Conservation (phyloP, 2,888 invertebrate species). For the Melanchra persicariae region DNA sequence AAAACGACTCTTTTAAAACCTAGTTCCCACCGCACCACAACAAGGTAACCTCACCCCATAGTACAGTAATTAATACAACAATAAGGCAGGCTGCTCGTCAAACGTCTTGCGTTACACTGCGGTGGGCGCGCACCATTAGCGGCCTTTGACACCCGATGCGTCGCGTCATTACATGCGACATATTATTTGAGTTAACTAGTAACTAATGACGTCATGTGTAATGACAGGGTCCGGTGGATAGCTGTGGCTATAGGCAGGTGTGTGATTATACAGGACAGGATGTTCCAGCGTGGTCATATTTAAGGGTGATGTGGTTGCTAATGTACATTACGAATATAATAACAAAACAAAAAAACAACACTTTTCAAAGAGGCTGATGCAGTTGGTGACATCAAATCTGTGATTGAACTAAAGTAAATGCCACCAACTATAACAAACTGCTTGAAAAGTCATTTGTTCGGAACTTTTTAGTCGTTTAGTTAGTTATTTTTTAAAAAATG, state of each 20-base stretch:
- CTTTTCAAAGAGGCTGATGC: too few species aligned
- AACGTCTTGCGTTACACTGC: constrained; percentile 62
- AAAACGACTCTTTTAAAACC: background rate
- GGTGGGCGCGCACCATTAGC: constrained; percentile 66
- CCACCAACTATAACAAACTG: too few species aligned
- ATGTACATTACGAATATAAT: too few species aligned
- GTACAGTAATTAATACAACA: constrained; percentile 53
- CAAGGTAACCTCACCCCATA: constrained; percentile 9
- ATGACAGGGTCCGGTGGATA: background rate
- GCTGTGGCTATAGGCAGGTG: background rate
- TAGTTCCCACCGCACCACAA: background rate
- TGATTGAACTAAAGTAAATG: too few species aligned
- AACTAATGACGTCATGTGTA: constrained; percentile 37
- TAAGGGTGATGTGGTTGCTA: too few species aligned
- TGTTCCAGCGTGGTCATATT: too few species aligned
- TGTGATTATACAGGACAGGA: background rate
- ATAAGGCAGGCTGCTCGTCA: constrained; percentile 47
- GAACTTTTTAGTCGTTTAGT: too few species aligned
- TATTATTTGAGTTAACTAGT: constrained; percentile 37
- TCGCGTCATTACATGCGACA: constrained; percentile 43
- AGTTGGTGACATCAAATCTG: too few species aligned
- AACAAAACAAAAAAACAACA: too few species aligned
- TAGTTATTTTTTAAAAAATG: too few species aligned
- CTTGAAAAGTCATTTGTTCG: too few species aligned
- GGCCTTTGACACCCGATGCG: constrained; percentile 69